Base-by-base conservation (phyloP, 2,888 invertebrate genomes). In the Apodemia duryi region DNA sequence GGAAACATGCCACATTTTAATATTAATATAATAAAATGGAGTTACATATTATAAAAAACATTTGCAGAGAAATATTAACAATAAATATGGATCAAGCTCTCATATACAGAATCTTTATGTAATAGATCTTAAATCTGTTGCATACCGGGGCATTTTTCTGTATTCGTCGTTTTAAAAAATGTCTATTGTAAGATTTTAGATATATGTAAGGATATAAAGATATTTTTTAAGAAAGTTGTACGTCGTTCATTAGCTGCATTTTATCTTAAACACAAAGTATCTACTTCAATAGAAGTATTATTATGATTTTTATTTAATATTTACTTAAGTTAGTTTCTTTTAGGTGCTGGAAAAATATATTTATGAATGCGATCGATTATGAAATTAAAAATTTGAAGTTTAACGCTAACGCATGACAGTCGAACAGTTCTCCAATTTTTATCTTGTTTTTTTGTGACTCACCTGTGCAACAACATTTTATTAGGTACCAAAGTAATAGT, bases 1-100 rank as follows among this genome's bases (percentile, higher is more conserved):
- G n/a, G n/a, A 49, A 62, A 65, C 65, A 65, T 66, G 63, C 66
- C 66, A 66, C 63, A 35, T 61, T 66, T 49, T 63, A 66, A 63
- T 63, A 63, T 46, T 46, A 46, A 46, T 46, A 46, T 46, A 13
- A 13, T 46, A 38, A 60, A 63, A 63, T 61, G 49, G 60, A 63
- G 54, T 54, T 57, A 32, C 57, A 32, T 57, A 6, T 57, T 6
- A 38, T 38, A 10, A 2, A 29, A 57, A 54, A 43, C 13, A 46
- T 5, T 46, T 11, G 43, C 43, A 11, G 43, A 43, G 43, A 43
- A 43, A 46, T 46, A 38, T 38, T 6, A 43, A 46, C 9, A 46
- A 46, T n/a, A 46, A 46, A n/a, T 13, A 46, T 46, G 10, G 5
- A 32, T 46, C 46, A 11, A 32, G 57, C 57, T 57, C 57, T 57